Evolutionary conservation across 2,113 vertebrate species (phyloP).

Genomic region (Ivindomyrus marchei): DNA sequence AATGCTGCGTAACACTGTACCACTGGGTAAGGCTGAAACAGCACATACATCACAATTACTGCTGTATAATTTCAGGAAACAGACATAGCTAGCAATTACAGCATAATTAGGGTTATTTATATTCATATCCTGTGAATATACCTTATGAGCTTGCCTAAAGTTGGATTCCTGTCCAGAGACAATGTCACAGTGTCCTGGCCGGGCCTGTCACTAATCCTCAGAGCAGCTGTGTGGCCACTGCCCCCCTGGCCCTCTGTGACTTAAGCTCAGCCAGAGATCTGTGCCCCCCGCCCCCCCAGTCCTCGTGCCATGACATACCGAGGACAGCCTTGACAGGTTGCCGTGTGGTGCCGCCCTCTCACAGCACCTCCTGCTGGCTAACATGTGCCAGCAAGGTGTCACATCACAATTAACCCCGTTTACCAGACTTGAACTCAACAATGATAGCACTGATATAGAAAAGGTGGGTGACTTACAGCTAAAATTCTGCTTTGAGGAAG

Average conservation of each 20-base stretch:
- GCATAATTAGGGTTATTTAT: background rate
- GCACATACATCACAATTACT: background rate
- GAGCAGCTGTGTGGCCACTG: background rate
- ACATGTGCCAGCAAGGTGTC: background rate
- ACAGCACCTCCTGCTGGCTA: conserved; percentile 8
- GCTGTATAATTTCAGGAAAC: background rate
- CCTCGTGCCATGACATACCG: background rate
- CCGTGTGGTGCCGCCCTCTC: background rate
- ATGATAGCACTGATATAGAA: background rate
- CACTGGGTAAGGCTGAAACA: background rate
- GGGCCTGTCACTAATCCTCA: background rate
- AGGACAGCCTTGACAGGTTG: background rate
- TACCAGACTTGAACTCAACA: background rate
- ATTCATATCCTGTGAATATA: background rate
- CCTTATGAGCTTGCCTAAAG: background rate
- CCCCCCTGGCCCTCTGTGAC: background rate
- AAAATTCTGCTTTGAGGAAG: background rate
- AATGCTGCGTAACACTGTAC: background rate
- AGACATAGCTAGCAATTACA: background rate
- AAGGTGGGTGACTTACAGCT: background rate
- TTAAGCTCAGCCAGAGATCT: background rate
- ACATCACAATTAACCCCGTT: background rate
- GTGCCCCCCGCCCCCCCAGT: background rate
- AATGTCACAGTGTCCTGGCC: background rate
- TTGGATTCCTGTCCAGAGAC: background rate